Percentiles rank a stretch among this genome's conserved stretches.
Evolutionary conservation across 2,888 invertebrate species (phyloP).

Genomic region (Furcula furcula): DNA sequence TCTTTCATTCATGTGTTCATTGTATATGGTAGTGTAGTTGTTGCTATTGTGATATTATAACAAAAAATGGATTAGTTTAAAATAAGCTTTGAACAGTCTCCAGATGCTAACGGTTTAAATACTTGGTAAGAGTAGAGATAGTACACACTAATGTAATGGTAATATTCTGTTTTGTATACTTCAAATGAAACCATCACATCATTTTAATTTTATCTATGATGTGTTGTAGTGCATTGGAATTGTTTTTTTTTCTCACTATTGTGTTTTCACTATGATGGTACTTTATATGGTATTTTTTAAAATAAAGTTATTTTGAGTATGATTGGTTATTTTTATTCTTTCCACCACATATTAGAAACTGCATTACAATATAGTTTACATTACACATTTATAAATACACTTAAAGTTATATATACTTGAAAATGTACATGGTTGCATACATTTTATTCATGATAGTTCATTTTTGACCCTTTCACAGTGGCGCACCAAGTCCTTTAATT

Average conservation of each 20-base stretch:
- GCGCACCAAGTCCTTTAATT: conserved; percentile 83
- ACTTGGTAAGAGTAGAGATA: conserved; percentile 22
- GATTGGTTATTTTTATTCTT: conserved; percentile 14
- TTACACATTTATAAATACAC: conserved; percentile 2
- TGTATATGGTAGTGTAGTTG: conserved; percentile 59
- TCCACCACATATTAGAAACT: neutral
- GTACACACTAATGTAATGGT: too few relatives aligned
- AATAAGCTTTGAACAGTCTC: conserved; percentile 45
- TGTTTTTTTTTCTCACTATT: conserved; percentile 51
- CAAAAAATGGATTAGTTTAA: conserved; percentile 48
- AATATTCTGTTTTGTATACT: conserved; percentile 29
- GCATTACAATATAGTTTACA: neutral
- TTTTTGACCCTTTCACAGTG: conserved; percentile 82
- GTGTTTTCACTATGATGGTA: conserved; percentile 53
- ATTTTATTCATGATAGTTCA: conserved; percentile 40
- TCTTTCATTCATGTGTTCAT: conserved; percentile 24
- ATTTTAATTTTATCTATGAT: conserved; percentile 70
- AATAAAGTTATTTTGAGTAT: conserved; percentile 75
- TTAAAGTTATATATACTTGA: neutral
- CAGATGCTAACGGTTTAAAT: conserved; percentile 59
- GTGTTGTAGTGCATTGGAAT: conserved; percentile 64
- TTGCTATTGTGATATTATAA: conserved; percentile 79
- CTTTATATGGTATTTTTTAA: conserved; percentile 54
- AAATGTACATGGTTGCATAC: neutral
- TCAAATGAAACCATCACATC: conserved; percentile 42